These are phyloP conservation scores for Polymixis lichenea DNA, from an alignment of 2,888 invertebrate genomes.

Conservation along the genomic window DNA sequence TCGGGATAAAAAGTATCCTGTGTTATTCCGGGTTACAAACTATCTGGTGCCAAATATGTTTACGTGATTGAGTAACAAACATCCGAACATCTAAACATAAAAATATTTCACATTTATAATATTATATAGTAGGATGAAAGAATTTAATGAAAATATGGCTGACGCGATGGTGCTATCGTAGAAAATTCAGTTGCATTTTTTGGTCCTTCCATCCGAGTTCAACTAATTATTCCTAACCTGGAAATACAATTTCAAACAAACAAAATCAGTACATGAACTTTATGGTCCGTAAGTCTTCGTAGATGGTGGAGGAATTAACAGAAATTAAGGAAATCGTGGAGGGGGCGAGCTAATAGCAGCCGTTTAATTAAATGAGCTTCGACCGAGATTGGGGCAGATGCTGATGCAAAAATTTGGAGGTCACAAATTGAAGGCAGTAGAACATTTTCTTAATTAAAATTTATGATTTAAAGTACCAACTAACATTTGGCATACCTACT, in stretches of 20 bases:
- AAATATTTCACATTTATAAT: too few relatives aligned
- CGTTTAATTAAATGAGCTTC: conserved; percentile 70
- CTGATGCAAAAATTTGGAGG: conserved; percentile 53
- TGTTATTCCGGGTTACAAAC: too few relatives aligned
- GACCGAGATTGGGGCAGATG: conserved; percentile 60
- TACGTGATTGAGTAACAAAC: too few relatives aligned
- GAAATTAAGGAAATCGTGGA: conserved; percentile 72
- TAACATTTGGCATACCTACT: background rate
- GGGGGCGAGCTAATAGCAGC: conserved; percentile 65
- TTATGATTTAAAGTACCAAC: background rate
- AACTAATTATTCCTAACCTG: background rate
- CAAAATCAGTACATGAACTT: conserved; percentile 14
- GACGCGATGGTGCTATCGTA: too few relatives aligned
- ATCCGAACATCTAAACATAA: too few relatives aligned
- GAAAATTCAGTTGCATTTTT: background rate
- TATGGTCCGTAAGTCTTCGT: conserved; percentile 22
- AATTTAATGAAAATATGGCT: background rate
- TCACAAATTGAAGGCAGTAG: conserved; percentile 39
- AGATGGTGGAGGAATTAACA: conserved; percentile 68
- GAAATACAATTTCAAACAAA: conserved; percentile 11
- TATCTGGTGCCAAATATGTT: too few relatives aligned
- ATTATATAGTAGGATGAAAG: background rate
- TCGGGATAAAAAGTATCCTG: too few relatives aligned
- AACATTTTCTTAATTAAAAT: conserved; percentile 27
- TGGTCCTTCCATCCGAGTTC: background rate